These are phyloP conservation scores for Balanococcus diminutus DNA, from an alignment of 2,888 invertebrate species.

Conservation along the genomic window DNA sequence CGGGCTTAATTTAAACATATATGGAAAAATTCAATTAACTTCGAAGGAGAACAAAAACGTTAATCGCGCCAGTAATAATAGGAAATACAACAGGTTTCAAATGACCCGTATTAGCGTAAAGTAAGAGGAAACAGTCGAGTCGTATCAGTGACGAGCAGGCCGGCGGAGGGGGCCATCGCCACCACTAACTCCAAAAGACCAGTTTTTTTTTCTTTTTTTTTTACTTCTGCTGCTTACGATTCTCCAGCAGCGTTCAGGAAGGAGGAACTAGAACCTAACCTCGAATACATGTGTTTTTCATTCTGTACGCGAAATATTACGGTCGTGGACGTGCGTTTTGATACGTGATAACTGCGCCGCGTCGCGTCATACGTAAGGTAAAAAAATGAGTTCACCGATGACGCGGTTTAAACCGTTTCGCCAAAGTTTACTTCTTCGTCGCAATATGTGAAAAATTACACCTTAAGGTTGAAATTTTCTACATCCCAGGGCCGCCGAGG, in stretches of 20 bases:
- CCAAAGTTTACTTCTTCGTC: not conserved
- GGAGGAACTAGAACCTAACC: constrained; percentile 29
- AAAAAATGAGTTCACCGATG: not conserved
- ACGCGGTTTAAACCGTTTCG: not conserved
- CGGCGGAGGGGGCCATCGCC: not conserved
- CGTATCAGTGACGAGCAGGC: not conserved
- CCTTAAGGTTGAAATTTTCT: not conserved
- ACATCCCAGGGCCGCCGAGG: no score
- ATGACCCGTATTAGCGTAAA: constrained; percentile 44
- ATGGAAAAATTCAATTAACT: constrained; percentile 43
- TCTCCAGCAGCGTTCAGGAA: not conserved
- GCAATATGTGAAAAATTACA: not conserved
- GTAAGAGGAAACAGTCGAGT: constrained; percentile 24
- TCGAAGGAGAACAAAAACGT: constrained; percentile 34
- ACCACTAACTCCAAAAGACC: constrained; percentile 40
- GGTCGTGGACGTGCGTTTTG: constrained; percentile 50
- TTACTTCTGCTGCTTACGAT: not conserved
- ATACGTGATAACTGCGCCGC: constrained; percentile 28
- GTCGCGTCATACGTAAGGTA: not conserved
- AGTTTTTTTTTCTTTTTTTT: not conserved
- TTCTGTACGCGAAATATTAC: constrained; percentile 43
- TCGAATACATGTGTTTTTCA: constrained; percentile 43
- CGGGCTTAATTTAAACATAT: constrained; percentile 24
- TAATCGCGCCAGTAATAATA: constrained; percentile 40
- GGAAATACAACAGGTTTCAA: constrained; percentile 44